Evolutionary conservation across 2,113 vertebrate genomes (phyloP), one percentile per base, ranked within the genome.

Genomic region (Sinocyclocheilus rhinocerous): DNA sequence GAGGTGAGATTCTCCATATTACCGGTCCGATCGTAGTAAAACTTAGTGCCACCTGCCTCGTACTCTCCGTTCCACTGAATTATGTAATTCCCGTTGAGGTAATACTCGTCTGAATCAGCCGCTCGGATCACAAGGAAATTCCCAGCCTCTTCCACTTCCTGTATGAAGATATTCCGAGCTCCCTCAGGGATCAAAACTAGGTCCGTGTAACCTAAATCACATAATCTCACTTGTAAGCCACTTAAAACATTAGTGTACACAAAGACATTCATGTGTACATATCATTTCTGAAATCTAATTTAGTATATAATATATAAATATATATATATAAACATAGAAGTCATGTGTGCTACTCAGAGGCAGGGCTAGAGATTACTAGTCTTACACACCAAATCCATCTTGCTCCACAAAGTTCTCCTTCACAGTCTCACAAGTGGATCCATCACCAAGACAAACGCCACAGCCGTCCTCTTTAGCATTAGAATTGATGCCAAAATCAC

Each of bases 51-150:
- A 0, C 97, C 97, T 18, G 97, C 95, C 88, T 96, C 94, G 80
- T 99, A 99, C 92, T 99, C 97, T 6, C 98, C 98, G 8, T 97
- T 99, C 98, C 98, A 99, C 87, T 99, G 98, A 93, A 99, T 99
- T 91, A 99, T 97, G 91, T 94, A 99, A 84, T 97, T 97, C 84
- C 98, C 98, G 55, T 99, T 99, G 86, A 99, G 95, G 87, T 96
- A 98, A 85, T 99, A 98, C 57, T 97, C 95, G 81, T 96, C 95
- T 4, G 96, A 95, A 70, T 95, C 91, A 90, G 94, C 93, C 76
- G 95, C 96, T 87, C 96, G 93, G 67, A 99, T 91, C 18, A 95
- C 97, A 90, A 99, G 95, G 91, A 99, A 99, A 91, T 99, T 99
- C 86, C 96, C 97, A 52, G 97, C 96, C 90, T 96, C 97, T 87